Base-by-base conservation (phyloP, 2,113 vertebrate species). In the Ploceus nigricollis region DNA sequence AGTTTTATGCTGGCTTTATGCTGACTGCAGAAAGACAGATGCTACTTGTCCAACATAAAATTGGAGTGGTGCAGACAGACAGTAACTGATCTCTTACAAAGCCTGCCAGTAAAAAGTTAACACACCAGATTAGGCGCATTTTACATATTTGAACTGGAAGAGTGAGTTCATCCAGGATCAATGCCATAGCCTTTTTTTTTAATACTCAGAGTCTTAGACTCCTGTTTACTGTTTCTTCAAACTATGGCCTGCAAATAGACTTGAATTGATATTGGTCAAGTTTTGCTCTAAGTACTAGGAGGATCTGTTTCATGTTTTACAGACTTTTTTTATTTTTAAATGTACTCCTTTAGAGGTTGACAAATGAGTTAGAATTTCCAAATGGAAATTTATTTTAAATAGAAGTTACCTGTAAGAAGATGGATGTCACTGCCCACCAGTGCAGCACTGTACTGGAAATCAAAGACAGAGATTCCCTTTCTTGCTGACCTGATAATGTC, bases 21-120 rank as follows among this genome's bases (percentile, higher is more conserved):
- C 82, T 86, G 82, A 72, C 90, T 83, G 76, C 89, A 47, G 90
- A 93, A 81, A 88, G 90, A 50, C 90, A 58, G 84, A 87, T 78
- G 92, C 72, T 73, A 86, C 91, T 92, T 37, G 80, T 80, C 94
- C 71, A 23, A 91, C 86, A 31, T 83, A 22, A 87, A 89, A 89
- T 47, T 8, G 28, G 68, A 73, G 72, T 16, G 56, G 47, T 73
- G 94, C 82, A 88, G 85, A n/a, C 82, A 82, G 90, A 50, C 90
- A 56, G 79, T 22, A 86, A 51, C 76, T 77, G 85, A 81, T 35
- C 76, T 61, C 33, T 1, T 31, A n/a, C 79, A 78, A 89, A 93
- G 80, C 71, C 89, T 66, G 68, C 42, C 90, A 81, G 68, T 19
- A 81, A 80, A 83, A 95, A 92, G 89, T 92, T 94, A 83, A 75